Conservation (phyloP, 1,140 invertebrate genomes). For the Cydia splendana region DNA sequence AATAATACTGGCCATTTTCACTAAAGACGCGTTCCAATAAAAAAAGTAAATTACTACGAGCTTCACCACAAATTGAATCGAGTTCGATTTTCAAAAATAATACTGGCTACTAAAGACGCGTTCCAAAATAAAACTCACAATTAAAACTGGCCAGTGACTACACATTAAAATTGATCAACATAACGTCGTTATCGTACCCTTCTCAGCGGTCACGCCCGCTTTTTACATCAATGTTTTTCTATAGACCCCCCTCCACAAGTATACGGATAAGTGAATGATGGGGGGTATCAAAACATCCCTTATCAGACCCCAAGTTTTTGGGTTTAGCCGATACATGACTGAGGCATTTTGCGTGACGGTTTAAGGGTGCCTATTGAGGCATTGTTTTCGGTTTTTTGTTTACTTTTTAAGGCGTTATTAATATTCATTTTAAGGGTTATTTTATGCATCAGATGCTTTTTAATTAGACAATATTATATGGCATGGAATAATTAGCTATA, state of each 20-base stretch:
- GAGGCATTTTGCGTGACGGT: constrained; percentile 51
- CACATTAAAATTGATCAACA: constrained; percentile 79
- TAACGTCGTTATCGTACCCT: constrained; percentile 78
- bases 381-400: constrained; percentile 14
- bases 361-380: constrained; percentile 15
- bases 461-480: not conserved
- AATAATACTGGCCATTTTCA: not conserved
- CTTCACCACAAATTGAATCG: not conserved
- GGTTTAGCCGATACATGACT: constrained; percentile 65
- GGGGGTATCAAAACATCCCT: constrained; percentile 75
- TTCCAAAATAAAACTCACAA: constrained; percentile 9
- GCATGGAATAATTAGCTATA: not conserved
- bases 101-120: not conserved
- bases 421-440: constrained; percentile 4
- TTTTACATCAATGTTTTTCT: constrained; percentile 79
- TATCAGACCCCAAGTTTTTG: constrained; percentile 67
- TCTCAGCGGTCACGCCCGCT: constrained; percentile 77
- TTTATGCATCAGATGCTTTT: not conserved
- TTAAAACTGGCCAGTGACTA: constrained; percentile 25
- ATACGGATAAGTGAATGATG: constrained; percentile 66
- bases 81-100: constrained; percentile 1
- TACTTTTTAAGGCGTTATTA: not conserved
- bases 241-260: constrained; percentile 57
- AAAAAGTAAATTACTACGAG: not conserved
- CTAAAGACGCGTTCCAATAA: not conserved